Evolutionary conservation across 2,888 invertebrate species (phyloP).

Genomic region (Exocentrus adspersus): DNA sequence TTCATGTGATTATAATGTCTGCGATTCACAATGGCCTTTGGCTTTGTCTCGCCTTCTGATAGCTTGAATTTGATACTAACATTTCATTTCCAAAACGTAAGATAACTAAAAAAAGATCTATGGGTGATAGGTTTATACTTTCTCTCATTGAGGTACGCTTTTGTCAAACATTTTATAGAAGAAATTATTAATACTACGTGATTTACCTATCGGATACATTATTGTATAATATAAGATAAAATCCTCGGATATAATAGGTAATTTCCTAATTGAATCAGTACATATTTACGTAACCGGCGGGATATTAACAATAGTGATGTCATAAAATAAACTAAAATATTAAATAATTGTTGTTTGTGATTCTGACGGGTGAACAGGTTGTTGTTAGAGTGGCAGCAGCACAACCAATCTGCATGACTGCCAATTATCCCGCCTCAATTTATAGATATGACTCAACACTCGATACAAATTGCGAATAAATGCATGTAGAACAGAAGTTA

Average conservation of each 20-base stretch:
- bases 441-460: conserved; percentile 12
- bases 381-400: neutral
- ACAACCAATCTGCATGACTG: conserved; percentile 5
- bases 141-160: too few species aligned
- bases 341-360: neutral
- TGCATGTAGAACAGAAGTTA: too few species aligned
- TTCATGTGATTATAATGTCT: neutral
- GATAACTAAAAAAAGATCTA: too few species aligned
- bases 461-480: neutral
- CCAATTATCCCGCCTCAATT: neutral
- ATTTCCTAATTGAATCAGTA: too few species aligned
- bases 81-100: too few species aligned
- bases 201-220: too few species aligned
- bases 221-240: too few species aligned
- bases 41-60: neutral
- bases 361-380: neutral
- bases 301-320: conserved; percentile 1
- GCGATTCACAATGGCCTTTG: neutral
- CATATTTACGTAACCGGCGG: neutral
- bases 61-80: too few species aligned
- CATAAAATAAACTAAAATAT: conserved; percentile 3
- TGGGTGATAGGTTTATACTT: too few species aligned
- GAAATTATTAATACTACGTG: too few species aligned
- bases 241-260: too few species aligned
- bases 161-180: too few species aligned